Base-by-base conservation (phyloP, 2,113 vertebrate species). In the Serilophus lunatus region DNA sequence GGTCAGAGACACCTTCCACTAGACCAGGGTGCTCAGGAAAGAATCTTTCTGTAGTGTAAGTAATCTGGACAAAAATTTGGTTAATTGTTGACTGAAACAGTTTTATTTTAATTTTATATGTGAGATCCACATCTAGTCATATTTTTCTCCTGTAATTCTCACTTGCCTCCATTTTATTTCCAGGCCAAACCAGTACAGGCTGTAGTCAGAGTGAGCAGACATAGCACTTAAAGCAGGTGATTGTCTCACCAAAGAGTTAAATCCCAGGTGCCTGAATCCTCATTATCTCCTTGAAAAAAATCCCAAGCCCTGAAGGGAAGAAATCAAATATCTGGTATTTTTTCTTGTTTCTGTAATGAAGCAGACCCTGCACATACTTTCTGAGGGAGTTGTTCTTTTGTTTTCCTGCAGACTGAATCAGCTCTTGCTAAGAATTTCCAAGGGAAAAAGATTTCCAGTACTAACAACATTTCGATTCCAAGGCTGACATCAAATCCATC, bases 401-500 rank as follows among this genome's bases (percentile, higher is more conserved):
- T 96, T 96, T 96, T 93, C 94, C 97, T 97, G 71, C 95, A 98
- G 98, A 97, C 98, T 95, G 98, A 98, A 97, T 97, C 98, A 88
- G 95, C 96, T 75, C 98, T 98, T 91, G 97, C 98, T 44, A 98
- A 98, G 97, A 98, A 97, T 95, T 98, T 98, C 89, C 98, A 98
- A 92, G 98, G 97, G 26, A 98, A 98, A 90, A 98, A 98, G 84
- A 96, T 98, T 82, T 98, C 98, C 81, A 98, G 98, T 97, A 97
- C 98, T 93, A 98, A 98, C 93, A 98, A 97, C 86, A 97, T 94
- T 91, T 96, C 98, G 5, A 92, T 98, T 96, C 98, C 98, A 95
- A 98, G 97, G 86, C 95, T 98, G 90, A 97, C 97, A 82, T 98
- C 98, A 88, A 98, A 98, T 80, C 98, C 98, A 42, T 98, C 98